Base-by-base conservation (phyloP, 2,797 vertebrate genomes). In the Pipistrellus pygmaeus region DNA sequence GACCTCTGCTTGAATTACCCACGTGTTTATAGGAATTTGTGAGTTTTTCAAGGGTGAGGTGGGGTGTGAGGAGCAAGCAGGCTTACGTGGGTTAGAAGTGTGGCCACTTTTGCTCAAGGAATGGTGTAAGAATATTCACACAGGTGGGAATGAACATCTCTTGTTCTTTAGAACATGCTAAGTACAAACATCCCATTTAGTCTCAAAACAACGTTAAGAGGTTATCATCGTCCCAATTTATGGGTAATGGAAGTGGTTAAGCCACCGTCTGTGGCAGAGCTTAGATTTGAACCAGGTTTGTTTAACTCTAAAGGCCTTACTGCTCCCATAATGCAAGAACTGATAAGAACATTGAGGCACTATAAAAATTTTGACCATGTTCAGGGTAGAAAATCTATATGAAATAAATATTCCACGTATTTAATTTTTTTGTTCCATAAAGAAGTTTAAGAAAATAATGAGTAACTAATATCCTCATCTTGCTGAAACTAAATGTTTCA, bases 401-500 rank as follows among this genome's bases (percentile, higher is more conserved):
- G 32, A 86, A 92, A 71, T 18, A 55, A 5, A 62, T 55, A 83
- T 46, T 64, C 10, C 9, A 41, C 38, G 15, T 81, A 66, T 76
- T 91, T 75, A 38, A 15, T 72, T 90, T 76, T 44, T 92, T 94
- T 88, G 35, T 81, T 73, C 20, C 32, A 84, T 11, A 62, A 41
- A 60, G 8, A 68, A 23, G 72, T 81, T 85, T 64, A 82, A 85
- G 72, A 90, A 86, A 90, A 94, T 84, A 60, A 41, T 41, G 57
- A 25, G 7, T 55, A 83, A 57, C 35, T 23, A 88, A 75, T 21
- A 66, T 35, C 7, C 30, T 64, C 23, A 73, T 60, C 30, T 90
- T 38, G 27, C 35, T 44, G 71, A 88, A 68, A 91, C 8, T 25
- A 91, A 78, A 68, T 38, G 6, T 32, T 60, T 93, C 46, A 66